Evolutionary conservation across 1,140 invertebrate genomes (phyloP), one percentile per base, ranked within the genome.

Genomic region (Odontomachus brunneus): DNA sequence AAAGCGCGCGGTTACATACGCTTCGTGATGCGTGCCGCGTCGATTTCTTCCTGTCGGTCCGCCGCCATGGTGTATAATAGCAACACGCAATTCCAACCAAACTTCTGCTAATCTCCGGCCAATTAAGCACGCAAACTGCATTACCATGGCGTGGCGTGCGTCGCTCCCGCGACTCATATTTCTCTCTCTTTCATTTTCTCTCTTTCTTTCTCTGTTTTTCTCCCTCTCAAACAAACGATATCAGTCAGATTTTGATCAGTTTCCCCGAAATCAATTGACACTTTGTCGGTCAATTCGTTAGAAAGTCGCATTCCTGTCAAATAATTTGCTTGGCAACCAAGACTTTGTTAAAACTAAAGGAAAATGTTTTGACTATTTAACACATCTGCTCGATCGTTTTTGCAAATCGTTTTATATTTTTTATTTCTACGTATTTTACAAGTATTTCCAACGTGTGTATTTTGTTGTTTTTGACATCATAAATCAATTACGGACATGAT

Each of bases 21-120:
- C 11, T 44, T 51, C 71, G 73, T 51, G 14, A 26, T 60, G 57
- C 69, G 44, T 82, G 78, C 72, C 72, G 63, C 17, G 38, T 74
- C 44, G 44, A 81, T 81, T 81, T 55, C 65, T 73, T 81, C 38
- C 17, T 11, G n/a, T 44, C 33, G 26, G n/a, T 57, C n/a, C 24
- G 24, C n/a, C 55, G 55, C 24, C 55, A 15, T 9, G 24, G n/a
- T 26, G 15, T 82, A n/a, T n/a, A 73, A 49, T 19, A 80, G 29
- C 55, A 73, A 33, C 53, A 48, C 57, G 69, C 78, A 73, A 73
- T 73, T 73, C 1, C 57, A 9, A 67, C n/a, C 22, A n/a, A 82
- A 82, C 75, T 69, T 59, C 7, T 29, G 12, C 17, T 59, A 80
- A 59, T 71, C 65, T 80, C 75, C 15, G 26, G 14, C 44, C 38